These are phyloP conservation scores for Lamellibrachia luymesi DNA, from an alignment of 1,140 invertebrate genomes.

Conservation along the genomic window DNA sequence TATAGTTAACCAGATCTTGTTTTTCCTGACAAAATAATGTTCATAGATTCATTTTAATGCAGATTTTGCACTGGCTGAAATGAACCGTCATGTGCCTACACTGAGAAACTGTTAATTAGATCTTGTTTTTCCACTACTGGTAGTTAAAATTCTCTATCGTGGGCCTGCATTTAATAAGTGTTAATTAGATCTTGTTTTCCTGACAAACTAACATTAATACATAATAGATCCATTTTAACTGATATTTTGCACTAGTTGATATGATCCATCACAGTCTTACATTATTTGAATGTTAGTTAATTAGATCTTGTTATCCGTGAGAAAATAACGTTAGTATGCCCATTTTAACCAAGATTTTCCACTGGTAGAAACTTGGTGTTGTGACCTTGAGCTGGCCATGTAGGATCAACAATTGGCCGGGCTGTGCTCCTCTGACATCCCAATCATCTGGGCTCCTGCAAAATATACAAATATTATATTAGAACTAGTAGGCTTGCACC, in stretches of 20 bases:
- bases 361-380: neutral
- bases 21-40: no score
- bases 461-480: neutral
- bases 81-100: no score
- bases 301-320: neutral
- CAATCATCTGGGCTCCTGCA: neutral
- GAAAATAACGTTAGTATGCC: neutral
- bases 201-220: neutral
- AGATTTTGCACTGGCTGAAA: no score
- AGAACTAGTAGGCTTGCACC: no score
- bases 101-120: no score
- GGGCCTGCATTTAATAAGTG: no score
- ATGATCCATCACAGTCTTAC: neutral
- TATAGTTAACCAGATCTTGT: no score
- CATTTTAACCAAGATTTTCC: neutral
- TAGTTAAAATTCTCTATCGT: no score
- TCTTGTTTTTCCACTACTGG: no score
- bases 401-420: neutral
- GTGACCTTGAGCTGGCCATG: neutral
- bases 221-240: neutral
- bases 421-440: neutral
- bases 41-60: no score
- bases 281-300: neutral
- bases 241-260: neutral
- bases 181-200: neutral